Conservation (phyloP, 2,888 invertebrate genomes). For the Eupithecia centaureata region DNA sequence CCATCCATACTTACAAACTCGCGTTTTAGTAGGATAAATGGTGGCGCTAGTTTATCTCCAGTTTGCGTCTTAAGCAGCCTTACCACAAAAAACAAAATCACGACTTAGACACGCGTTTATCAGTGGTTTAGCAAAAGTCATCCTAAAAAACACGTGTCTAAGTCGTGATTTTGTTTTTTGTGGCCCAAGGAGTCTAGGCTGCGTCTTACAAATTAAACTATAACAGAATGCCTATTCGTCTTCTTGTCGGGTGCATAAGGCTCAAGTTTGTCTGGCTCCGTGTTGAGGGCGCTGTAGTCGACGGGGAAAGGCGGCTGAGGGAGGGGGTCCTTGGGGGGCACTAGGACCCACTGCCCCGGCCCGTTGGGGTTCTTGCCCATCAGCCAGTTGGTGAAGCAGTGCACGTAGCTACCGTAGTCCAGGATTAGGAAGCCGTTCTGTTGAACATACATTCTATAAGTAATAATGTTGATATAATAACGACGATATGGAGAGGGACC, state of each 20-base stretch:
- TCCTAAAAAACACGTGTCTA: no score
- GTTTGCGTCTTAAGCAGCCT: no score
- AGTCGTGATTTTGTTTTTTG: no score
- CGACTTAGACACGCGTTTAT: no score
- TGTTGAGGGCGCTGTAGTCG: conserved; percentile 90
- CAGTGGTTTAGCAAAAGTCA: no score
- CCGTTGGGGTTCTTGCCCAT: conserved; percentile 90
- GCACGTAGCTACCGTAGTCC: conserved; percentile 87
- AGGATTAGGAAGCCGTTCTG: conserved; percentile 88
- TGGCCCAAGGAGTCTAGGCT: not conserved
- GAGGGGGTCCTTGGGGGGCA: conserved; percentile 82
- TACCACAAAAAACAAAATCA: no score
- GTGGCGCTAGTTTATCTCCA: no score
- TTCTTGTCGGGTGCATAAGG: conserved; percentile 88
- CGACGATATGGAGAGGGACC: no score
- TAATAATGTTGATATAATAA: no score
- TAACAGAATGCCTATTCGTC: conserved; percentile 88
- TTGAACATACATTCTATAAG: conserved; percentile 47
- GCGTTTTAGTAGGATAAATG: no score
- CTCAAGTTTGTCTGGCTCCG: conserved; percentile 87
- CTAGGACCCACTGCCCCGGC: conserved; percentile 89
- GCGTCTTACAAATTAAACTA: conserved; percentile 73
- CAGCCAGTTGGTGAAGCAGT: conserved; percentile 90
- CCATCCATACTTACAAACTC: no score
- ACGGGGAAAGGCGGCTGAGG: conserved; percentile 87